Conservation (phyloP, 2,797 vertebrate genomes). For the Lepus townsendii region DNA sequence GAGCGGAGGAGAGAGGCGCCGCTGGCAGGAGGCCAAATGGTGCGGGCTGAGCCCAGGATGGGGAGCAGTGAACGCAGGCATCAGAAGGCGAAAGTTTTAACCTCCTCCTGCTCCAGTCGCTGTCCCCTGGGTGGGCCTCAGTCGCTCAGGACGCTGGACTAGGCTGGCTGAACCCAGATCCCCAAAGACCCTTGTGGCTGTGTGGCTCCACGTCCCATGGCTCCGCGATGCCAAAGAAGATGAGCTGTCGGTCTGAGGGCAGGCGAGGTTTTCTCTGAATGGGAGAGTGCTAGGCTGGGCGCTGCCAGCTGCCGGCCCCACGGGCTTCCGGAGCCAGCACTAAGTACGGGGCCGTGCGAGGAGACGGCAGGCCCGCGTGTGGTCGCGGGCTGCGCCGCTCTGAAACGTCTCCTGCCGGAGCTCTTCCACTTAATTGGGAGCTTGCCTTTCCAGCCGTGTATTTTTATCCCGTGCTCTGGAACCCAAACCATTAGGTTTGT, state of each 20-base stretch:
- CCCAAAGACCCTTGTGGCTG: neutral
- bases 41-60: neutral
- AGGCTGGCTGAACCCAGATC: neutral
- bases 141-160: neutral
- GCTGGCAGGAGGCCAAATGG: slow-evolving; percentile 25
- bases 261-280: slow-evolving; percentile 74
- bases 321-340: slow-evolving; percentile 55
- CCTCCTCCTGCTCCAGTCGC: neutral
- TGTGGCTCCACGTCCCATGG: neutral
- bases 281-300: slow-evolving; percentile 49
- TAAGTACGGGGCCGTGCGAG: slow-evolving; percentile 68
- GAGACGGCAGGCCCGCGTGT: slow-evolving; percentile 74
- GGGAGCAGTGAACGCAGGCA: too few species aligned
- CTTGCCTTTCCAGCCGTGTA: slow-evolving; percentile 76
- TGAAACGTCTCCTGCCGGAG: slow-evolving; percentile 59
- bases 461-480: slow-evolving; percentile 80
- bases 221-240: slow-evolving; percentile 21
- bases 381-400: slow-evolving; percentile 65
- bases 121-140: slow-evolving; percentile 7
- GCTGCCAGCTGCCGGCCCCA: slow-evolving; percentile 56
- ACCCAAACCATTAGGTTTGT: slow-evolving; percentile 74
- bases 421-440: slow-evolving; percentile 76
- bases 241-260: slow-evolving; percentile 17
- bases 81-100: neutral
- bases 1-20: neutral